Conservation (phyloP, 2,797 vertebrate species). For the Prunella strophiata region DNA sequence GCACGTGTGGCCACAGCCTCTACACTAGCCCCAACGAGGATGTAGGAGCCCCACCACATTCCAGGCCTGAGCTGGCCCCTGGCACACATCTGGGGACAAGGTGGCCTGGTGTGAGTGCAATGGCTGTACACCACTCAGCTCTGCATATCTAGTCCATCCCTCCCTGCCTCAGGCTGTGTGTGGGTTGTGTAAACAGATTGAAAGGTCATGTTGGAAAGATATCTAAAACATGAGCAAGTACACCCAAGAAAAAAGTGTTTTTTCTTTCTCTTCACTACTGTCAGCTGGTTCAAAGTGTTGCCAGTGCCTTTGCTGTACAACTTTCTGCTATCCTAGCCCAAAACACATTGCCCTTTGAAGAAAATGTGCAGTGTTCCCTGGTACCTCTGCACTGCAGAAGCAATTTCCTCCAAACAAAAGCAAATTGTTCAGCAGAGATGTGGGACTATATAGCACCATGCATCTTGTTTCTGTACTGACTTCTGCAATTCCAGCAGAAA, state of each 20-base stretch:
- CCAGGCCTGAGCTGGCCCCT: fast-evolving
- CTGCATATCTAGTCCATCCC: background rate
- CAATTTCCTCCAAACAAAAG: background rate
- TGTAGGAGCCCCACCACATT: background rate
- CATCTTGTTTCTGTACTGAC: background rate
- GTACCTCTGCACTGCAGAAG: background rate
- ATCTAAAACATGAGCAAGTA: background rate
- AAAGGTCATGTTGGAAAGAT: conserved; percentile 15
- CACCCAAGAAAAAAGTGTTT: background rate
- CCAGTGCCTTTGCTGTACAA: background rate
- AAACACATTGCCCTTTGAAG: background rate
- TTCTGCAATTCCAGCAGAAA: background rate
- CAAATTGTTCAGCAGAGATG: background rate
- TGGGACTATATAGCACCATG: background rate
- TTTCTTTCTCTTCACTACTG: background rate
- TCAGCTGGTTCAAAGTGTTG: background rate
- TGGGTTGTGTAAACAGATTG: conserved; percentile 16
- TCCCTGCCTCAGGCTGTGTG: background rate
- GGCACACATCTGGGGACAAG: background rate
- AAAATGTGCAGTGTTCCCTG: background rate
- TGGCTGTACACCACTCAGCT: fast-evolving
- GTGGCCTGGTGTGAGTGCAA: fast-evolving
- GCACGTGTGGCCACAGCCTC: background rate
- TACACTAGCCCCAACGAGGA: fast-evolving
- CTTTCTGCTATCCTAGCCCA: background rate